Evolutionary conservation across 1,140 invertebrate species (phyloP), one percentile per base, ranked within the genome.

Genomic region (Eupristina koningsbergeri): DNA sequence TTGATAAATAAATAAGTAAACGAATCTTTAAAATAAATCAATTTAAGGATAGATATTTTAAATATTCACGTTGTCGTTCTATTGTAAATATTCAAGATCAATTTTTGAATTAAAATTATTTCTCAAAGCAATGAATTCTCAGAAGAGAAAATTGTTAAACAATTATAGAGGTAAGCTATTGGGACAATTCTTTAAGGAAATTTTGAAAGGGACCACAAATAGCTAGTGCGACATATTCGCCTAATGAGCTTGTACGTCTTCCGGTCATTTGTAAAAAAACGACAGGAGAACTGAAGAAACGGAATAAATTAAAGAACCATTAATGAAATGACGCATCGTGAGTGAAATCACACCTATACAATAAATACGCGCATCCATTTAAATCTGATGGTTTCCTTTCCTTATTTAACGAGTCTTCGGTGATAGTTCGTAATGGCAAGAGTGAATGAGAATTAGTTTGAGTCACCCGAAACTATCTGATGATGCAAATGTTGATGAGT

Each of bases 241-340:
- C 13, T 73, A 75, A 13, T 26, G 63, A 29, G 15, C 19, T 34
- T 50, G 34, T 58, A n/a, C 47, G 31, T 58, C 13, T 64, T 0
- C 73, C n/a, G 63, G 22, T 31, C 39, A 29, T 41, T 63, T 15
- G 64, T 36, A 58, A 76, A 36, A 67, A 76, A 73, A 75, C 58
- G 41, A 22, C 50, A 19, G 29, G 0, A 73, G 15, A 39, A 36
- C 8, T n/a, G 11, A 58, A 67, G 36, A 69, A 64, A 69, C 31
- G 41, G 76, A 47, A 83, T 83, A 83, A 78, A 83, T 83, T 79
- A 79, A 36, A 3, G 41, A n/a, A 67, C 34, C 41, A 84, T 80
- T 84, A 80, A 84, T 75, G 64, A 84, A 84, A 50, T 84, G 76
- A 84, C 83, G 76, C 83, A 84, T 80, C 53, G 83, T 7, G 36